These are phyloP conservation scores for Augiades crinisus DNA, from an alignment of 2,888 invertebrate species.

Conservation along the genomic window DNA sequence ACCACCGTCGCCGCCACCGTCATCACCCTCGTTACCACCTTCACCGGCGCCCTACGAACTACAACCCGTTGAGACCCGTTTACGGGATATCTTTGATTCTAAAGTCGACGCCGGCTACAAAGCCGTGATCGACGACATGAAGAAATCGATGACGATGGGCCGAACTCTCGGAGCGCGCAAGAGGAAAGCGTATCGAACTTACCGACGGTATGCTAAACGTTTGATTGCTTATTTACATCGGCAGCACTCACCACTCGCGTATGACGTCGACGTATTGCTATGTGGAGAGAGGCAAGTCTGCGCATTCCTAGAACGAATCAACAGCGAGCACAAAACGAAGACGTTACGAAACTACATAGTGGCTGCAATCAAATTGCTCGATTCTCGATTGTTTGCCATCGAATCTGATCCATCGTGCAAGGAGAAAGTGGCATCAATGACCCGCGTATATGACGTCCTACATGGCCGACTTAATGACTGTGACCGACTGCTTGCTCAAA, in stretches of 20 bases:
- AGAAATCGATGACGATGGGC: constrained; percentile 78
- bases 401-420: constrained; percentile 75
- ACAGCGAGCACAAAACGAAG: constrained; percentile 73
- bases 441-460: constrained; percentile 69
- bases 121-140: constrained; percentile 79
- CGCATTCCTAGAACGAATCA: constrained; percentile 70
- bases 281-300: constrained; percentile 75
- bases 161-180: constrained; percentile 69
- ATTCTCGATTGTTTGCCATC: constrained; percentile 74
- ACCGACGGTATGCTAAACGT: constrained; percentile 73
- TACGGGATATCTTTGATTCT: constrained; percentile 73
- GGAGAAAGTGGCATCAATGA: constrained; percentile 76
- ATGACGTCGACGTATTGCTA: constrained; percentile 73
- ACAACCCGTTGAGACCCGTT: constrained; percentile 68
- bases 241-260: constrained; percentile 75
- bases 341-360: constrained; percentile 75
- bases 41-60: constrained; percentile 72
- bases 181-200: constrained; percentile 73
- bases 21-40: constrained; percentile 69
- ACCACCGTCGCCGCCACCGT: constrained; percentile 71
- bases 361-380: constrained; percentile 72
- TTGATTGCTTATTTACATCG: constrained; percentile 72
- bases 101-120: constrained; percentile 79
- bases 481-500: constrained; percentile 64
- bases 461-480: constrained; percentile 71